These are phyloP conservation scores for Hapalemur alaotrensis DNA, from an alignment of 2,797 vertebrate species.

Conservation along the genomic window DNA sequence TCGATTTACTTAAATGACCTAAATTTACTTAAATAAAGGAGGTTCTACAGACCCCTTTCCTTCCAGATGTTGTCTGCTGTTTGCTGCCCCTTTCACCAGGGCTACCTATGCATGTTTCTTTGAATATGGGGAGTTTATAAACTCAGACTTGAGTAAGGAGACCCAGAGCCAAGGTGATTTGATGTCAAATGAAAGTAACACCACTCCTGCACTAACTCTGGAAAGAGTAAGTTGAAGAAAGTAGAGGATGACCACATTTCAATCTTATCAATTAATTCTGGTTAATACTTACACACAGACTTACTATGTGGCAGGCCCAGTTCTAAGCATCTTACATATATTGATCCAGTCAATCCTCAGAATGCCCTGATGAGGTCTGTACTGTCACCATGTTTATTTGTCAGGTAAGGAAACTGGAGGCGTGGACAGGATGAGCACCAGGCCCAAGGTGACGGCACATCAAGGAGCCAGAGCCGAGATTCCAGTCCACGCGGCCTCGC, in stretches of 20 bases:
- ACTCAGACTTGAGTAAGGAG: background rate
- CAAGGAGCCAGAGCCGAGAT: background rate
- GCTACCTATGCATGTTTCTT: background rate
- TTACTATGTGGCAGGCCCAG: background rate
- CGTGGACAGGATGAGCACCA: background rate
- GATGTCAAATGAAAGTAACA: background rate
- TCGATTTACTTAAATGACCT: background rate
- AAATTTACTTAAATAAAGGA: background rate
- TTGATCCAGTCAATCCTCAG: rapidly evolving
- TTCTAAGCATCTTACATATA: background rate
- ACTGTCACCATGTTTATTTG: background rate
- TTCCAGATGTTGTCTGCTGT: background rate
- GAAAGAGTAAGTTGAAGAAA: background rate
- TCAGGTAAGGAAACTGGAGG: background rate
- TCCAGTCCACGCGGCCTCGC: no score
- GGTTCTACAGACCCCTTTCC: background rate
- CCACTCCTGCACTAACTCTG: background rate
- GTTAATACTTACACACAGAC: background rate
- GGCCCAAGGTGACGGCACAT: rapidly evolving
- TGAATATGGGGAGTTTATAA: background rate
- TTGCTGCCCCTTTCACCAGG: background rate
- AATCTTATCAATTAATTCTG: background rate
- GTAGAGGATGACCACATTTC: no score
- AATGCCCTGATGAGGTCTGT: background rate
- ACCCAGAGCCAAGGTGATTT: background rate